Conservation (phyloP, 2,113 vertebrate genomes). For the Anser brachyrhynchus region DNA sequence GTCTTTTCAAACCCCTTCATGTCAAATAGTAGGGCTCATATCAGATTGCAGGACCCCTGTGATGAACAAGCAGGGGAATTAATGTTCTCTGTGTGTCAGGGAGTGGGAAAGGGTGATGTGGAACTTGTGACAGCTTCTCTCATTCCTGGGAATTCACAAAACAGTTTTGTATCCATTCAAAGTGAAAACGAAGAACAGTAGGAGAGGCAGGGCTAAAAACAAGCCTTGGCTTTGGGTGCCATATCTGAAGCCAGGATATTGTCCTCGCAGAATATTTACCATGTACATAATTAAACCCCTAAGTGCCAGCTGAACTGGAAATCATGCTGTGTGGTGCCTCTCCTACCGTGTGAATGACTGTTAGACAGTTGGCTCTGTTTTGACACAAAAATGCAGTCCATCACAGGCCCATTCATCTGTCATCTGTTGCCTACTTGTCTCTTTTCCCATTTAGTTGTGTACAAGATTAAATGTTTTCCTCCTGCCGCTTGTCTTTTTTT, state of each 20-base stretch:
- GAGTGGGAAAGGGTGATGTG: neutral
- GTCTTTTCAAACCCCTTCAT: neutral
- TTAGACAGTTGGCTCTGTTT: slow-evolving; percentile 65
- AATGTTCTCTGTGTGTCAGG: neutral
- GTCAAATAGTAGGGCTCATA: neutral
- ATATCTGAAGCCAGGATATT: slow-evolving; percentile 18
- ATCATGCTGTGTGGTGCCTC: slow-evolving; percentile 49
- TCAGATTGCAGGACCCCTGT: slow-evolving; percentile 14
- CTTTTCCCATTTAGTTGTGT: slow-evolving; percentile 58
- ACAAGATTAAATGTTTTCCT: slow-evolving; percentile 61
- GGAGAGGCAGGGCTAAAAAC: slow-evolving; percentile 6
- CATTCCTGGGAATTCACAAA: neutral
- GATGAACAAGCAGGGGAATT: slow-evolving; percentile 6
- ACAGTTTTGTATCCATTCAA: neutral
- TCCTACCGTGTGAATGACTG: slow-evolving; percentile 62
- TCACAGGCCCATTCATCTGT: slow-evolving; percentile 68
- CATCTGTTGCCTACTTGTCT: slow-evolving; percentile 67
- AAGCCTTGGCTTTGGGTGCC: slow-evolving; percentile 28
- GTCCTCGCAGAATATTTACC: slow-evolving; percentile 10
- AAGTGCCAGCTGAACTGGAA: slow-evolving; percentile 62
- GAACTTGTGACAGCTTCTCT: slow-evolving; percentile 22
- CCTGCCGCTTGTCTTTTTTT: slow-evolving; percentile 42
- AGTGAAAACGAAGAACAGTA: slow-evolving; percentile 43
- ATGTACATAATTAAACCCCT: slow-evolving; percentile 48
- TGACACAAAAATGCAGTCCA: slow-evolving; percentile 64